These are phyloP conservation scores for Listronotus bonariensis DNA, from an alignment of 1,140 invertebrate species.

Conservation along the genomic window DNA sequence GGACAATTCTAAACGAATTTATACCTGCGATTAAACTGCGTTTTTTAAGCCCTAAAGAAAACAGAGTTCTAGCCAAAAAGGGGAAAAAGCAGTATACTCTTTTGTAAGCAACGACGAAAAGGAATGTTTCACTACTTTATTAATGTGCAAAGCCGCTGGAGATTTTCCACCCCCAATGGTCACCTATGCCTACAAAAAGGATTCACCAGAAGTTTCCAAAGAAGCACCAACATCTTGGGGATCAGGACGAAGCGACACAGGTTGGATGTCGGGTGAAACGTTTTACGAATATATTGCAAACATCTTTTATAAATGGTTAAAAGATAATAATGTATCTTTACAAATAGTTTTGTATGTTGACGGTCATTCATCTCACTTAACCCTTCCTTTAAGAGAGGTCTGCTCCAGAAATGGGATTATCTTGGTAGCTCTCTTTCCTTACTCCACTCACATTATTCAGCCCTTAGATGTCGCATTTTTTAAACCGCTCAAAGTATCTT, in stretches of 20 bases:
- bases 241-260: conserved; percentile 50
- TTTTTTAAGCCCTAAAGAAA: conserved; percentile 46
- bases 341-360: too few species aligned
- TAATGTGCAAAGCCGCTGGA: conserved; percentile 20
- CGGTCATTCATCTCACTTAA: too few species aligned
- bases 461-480: too few species aligned
- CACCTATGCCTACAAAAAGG: conserved; percentile 21
- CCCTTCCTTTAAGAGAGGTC: too few species aligned
- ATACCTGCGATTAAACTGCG: too few species aligned
- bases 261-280: conserved; percentile 55
- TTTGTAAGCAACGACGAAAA: conserved; percentile 33
- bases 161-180: conserved; percentile 24
- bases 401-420: too few species aligned
- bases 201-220: conserved; percentile 6
- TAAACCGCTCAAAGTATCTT: too few species aligned
- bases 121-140: conserved; percentile 29
- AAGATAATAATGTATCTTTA: too few species aligned
- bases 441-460: too few species aligned
- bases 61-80: conserved; percentile 45
- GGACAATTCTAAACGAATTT: too few species aligned
- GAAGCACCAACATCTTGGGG: conserved; percentile 32
- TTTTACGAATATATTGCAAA: conserved; percentile 57
- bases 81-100: conserved; percentile 46
- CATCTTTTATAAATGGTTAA: too few species aligned
- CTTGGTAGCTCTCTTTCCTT: too few species aligned